A percentile compares a stretch with the other conserved stretches of the same genome.
Evolutionary conservation across 2,113 vertebrate genomes (phyloP).

Genomic region (Pelusios castaneus): DNA sequence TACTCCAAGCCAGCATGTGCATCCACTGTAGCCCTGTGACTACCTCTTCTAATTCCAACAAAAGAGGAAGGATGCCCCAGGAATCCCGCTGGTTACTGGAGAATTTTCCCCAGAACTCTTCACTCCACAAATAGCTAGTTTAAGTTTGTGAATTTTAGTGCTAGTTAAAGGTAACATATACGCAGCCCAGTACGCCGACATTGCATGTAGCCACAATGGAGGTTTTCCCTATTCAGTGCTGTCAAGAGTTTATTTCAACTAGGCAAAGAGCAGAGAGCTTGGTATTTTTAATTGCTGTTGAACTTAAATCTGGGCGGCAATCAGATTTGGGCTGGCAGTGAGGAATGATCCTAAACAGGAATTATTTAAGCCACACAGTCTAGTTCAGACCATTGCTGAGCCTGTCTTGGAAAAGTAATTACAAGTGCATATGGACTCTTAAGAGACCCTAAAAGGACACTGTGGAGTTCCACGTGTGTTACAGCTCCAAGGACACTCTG

Average conservation of each 20-base stretch:
- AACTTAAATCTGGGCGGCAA: neutral
- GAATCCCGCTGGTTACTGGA: neutral
- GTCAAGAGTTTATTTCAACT: accelerated
- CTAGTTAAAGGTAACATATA: neutral
- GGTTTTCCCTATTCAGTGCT: neutral
- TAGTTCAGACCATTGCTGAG: accelerated
- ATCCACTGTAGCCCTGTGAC: neutral
- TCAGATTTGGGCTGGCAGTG: neutral
- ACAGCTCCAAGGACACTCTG: neutral
- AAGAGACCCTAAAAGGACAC: accelerated
- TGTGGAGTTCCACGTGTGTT: neutral
- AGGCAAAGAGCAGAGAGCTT: neutral
- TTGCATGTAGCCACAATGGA: neutral
- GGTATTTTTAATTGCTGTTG: neutral
- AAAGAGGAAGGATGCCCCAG: neutral
- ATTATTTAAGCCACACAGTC: neutral
- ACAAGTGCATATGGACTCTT: neutral
- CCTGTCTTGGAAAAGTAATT: neutral
- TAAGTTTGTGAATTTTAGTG: neutral
- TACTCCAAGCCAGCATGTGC: neutral
- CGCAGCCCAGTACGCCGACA: neutral
- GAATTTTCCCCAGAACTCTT: neutral
- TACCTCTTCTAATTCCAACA: neutral
- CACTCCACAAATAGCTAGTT: neutral
- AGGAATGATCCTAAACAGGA: neutral